Evolutionary conservation across 2,888 invertebrate species (phyloP), one percentile per base, ranked within the genome.

Genomic region (Diarsia brunnea): DNA sequence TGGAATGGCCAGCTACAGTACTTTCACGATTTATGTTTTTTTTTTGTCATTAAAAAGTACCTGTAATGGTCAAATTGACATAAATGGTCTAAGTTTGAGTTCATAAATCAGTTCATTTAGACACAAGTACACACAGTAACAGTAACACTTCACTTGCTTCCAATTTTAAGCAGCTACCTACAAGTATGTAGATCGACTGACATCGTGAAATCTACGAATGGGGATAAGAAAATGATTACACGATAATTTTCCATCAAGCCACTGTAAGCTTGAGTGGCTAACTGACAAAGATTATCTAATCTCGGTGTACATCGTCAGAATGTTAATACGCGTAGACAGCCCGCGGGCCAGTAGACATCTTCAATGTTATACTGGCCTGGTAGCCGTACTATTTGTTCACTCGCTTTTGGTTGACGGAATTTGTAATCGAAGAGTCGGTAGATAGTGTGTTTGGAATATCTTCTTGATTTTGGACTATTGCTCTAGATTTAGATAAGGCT

Each of bases 241-340:
- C 4, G 27, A 60, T 82, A 81, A 86, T 79, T 68, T 58, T 71
- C 69, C 66, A 79, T 84, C 74, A 79, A 76, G 66, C 73, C 73
- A 71, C 69, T 61, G 55, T 75, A 49, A 69, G 73, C 73, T 21
- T 72, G 72, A 61, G 73, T 60, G 69, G 47, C 60, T 80, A 76
- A 86, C 67, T 67, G 58, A 69, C 51, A 58, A 70, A 81, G 69
- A 79, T 80, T 79, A 87, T 80, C 86, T 69, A 67, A 78, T 88
- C 63, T 82, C 68, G 55, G 69, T 31, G 55, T 75, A 76, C 74
- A 72, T 65, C 73, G 69, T 76, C 75, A 82, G 84, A 87, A 85
- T 88, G 65, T 80, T 88, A 85, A 87, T 85, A 72, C 65, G 73
- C 51, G 80, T 72, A 84, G 87, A 85, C 79, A 76, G 89, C 88